Conservation (phyloP, 2,113 vertebrate species). For the Laticauda laticaudata region DNA sequence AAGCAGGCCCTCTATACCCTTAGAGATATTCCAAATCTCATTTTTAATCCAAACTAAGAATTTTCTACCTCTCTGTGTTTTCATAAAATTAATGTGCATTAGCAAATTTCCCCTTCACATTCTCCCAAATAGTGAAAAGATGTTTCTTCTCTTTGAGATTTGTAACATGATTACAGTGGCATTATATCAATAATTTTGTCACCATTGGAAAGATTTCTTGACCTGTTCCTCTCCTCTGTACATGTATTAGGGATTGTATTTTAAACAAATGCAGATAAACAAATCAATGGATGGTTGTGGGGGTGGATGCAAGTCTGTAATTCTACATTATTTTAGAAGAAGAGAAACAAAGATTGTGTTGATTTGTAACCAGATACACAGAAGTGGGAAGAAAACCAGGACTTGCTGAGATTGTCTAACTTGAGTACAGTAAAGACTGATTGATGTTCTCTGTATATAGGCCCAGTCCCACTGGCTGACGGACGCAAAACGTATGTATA, state of each 20-base stretch:
- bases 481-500: no score
- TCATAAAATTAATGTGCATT: background rate
- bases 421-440: background rate
- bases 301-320: background rate
- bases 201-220: background rate
- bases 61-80: background rate
- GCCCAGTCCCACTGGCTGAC: no score
- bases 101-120: background rate
- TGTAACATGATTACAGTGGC: background rate
- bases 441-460: background rate
- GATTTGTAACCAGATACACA: background rate
- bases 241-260: background rate
- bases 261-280: background rate
- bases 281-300: background rate
- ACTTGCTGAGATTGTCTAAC: background rate
- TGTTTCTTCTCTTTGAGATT: background rate
- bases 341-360: background rate
- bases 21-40: background rate
- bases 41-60: no score
- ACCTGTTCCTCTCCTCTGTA: background rate
- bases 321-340: background rate
- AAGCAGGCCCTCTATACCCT: background rate
- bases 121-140: background rate
- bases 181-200: background rate
- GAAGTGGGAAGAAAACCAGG: background rate